Base-by-base conservation (phyloP, 2,888 invertebrate genomes). In the Drosophila bunnanda region DNA sequence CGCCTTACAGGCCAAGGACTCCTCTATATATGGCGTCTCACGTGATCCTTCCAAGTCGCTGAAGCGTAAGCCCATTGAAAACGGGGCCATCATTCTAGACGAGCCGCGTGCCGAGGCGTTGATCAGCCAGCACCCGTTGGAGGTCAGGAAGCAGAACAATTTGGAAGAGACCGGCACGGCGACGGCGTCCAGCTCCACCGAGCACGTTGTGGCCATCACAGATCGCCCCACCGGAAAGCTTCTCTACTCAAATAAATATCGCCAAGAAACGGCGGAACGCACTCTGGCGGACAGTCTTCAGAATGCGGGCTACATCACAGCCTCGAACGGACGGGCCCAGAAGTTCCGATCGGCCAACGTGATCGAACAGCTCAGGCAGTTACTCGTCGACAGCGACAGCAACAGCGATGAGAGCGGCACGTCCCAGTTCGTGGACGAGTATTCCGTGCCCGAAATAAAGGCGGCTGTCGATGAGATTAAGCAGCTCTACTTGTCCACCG, bases 231-330 rank as follows among this genome's bases (percentile, higher is more conserved):
- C 85, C 4, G 69, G 87, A 0, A 91, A 91, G 59, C 91, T 87
- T 65, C 81, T 90, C 4, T 92, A 85, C 67, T 91, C 91, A 2
- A 90, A 90, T 39, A 92, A 92, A 62, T 92, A 91, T 62, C 88
- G 92, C 0, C 89, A 91, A 20, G 80, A 87, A 54, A 84, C 91
- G 0, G 90, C 89, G 2, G 92, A 92, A 62, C 88, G 77, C 5
- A 86, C 85, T 0, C 68, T 92, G 36, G 90, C 92, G 0, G 91
- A 91, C 10, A 90, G 92, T 38, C 64, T 92, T 4, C 90, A 90
- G 58, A 90, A 91, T 72, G 90, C 91, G 0, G 92, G 92, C 0
- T 91, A 92, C 30, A 81, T 91, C n/a, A 65, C 80, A 4, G 86
- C 88, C 4, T 84, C 77, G 12, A 76, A 81, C 12, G 85, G 81